Evolutionary conservation across 2,113 vertebrate species (phyloP), one percentile per base, ranked within the genome.

Genomic region (Neopipo cinnamomea): DNA sequence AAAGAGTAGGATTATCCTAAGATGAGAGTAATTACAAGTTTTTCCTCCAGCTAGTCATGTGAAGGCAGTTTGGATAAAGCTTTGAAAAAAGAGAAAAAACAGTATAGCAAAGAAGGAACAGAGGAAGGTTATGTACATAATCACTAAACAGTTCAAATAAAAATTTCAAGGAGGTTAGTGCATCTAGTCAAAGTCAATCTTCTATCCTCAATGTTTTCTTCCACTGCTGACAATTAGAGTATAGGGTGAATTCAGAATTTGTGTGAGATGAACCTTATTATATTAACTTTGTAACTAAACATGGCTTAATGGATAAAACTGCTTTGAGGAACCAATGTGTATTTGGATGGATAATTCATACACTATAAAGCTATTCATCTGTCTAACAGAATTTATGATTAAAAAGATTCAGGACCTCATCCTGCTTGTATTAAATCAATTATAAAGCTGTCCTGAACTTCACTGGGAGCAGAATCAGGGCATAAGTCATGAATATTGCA

Each of bases 161-260:
- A 73, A 65, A 88, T 89, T 96, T 96, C 66, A 68, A 78, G 28
- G 71, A 88, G 46, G 75, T 58, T 91, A 93, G 73, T 82, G 33
- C n/a, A 42, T 68, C 75, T 68, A 88, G 42, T 33, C 66, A 85
- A 84, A 82, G 37, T 65, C 42, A 89, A 42, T 65, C 49, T 91
- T 94, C n/a, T 49, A 30, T 33, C 12, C 10, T 68, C 15, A 5
- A 5, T 46, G 47, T 76, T 93, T 93, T 85, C 37, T 83, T 90
- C 25, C 33, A 39, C n/a, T 58, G 23, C 53, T 76, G 50, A 53
- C 50, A 20, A 72, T 85, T 65, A 56, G 33, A 83, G 35, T 35
- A 31, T 27, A 27, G 2, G 7, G 11, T 70, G 49, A 91, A 80
- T 79, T 85, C 56, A 81, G 41, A 89, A 82, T 58, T 82, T 0